Evolutionary conservation across 2,888 invertebrate genomes (phyloP), one percentile per base, ranked within the genome.

Genomic region (Eutolmus rufibarbis): DNA sequence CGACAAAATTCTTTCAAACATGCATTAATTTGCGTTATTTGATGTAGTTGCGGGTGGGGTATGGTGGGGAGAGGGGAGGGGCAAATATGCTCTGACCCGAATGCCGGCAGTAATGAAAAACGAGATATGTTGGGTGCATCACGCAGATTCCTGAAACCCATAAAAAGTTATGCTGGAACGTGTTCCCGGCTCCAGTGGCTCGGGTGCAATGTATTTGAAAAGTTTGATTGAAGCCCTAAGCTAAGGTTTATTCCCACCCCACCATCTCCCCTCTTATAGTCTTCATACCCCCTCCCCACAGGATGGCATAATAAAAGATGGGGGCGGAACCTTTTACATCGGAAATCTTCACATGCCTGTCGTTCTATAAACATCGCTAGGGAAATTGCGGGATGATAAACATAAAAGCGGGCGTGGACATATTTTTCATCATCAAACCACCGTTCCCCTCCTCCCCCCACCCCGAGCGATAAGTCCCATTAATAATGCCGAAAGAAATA

Each of bases 101-200:
- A 78, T 78, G 43, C 43, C 43, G 23, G 19, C n/a, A 78, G 78
- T 78, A 78, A 78, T 78, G 78, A 78, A 78, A 78, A 78, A 78
- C 9, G 78, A 46, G 78, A 78, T 78, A 78, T 77, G 51, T 46
- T 9, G 16, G 12, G 12, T 66, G 78, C 78, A 78, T 78, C 78
- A 78, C 37, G 43, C 43, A 78, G 40, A 78, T 43, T 78, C 37
- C 43, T 40, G 78, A 43, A 77, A 78, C 40, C 78, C 43, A 78
- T 78, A 78, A 78, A 78, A 78, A 78, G 19, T 78, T 78, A 23
- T 78, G n/a, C 43, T 43, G 12, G 40, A 14, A 40, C 43, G 78
- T 78, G 66, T 66, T 23, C 1, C 57, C 9, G 9, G 56, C n/a
- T 19, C 57, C 40, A 40, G 57, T 9, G 8, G 9, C 23, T 23